phyloP scores from a whole-genome alignment of 92 coral and sea anemone species.

The Porites divaricata region DNA sequence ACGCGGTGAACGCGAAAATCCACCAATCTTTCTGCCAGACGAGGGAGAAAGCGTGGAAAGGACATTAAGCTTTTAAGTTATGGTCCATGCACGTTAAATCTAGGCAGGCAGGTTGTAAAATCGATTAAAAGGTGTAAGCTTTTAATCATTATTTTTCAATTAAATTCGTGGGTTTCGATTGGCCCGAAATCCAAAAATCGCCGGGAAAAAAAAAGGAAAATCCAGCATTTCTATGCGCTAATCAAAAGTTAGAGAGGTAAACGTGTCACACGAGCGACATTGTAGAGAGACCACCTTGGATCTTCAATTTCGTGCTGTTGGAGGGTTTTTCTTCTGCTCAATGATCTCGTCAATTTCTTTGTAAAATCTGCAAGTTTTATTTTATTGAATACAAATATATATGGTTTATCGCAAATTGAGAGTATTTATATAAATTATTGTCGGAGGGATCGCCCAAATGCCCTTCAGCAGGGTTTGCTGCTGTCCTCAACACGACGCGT shows the following conservation, averaged over 20 bases:
- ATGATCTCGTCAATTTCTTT: neutral
- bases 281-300: neutral
- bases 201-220: too few species aligned
- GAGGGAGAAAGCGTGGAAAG: neutral
- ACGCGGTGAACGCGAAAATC: too few species aligned
- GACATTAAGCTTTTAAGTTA: neutral
- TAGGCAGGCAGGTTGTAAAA: too few species aligned
- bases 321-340: neutral
- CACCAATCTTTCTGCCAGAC: too few species aligned
- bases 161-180: too few species aligned
- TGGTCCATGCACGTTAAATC: neutral
- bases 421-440: neutral
- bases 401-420: neutral
- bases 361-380: neutral
- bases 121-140: too few species aligned
- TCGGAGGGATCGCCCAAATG: neutral
- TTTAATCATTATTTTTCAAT: too few species aligned
- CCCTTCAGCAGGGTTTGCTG: slow-evolving; percentile 34
- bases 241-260: neutral
- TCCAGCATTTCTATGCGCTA: too few species aligned
- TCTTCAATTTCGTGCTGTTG: neutral
- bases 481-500: slow-evolving; percentile 40
- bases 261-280: neutral
- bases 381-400: neutral
- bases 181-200: too few species aligned